phyloP scores from a whole-genome alignment of 2,888 invertebrate genomes.

The Apoda limacodes region DNA sequence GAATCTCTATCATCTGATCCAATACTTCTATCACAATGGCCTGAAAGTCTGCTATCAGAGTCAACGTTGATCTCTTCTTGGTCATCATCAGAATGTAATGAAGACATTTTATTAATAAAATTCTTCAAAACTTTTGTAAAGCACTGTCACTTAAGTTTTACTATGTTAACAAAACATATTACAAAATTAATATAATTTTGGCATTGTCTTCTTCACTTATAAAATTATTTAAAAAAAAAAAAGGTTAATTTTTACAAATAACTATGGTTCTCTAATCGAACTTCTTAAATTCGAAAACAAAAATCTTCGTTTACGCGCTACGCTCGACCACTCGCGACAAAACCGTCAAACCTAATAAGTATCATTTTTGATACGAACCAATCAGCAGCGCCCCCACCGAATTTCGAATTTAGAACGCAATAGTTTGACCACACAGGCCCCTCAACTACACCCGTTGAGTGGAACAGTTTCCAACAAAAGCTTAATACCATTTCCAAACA shows the following conservation, averaged over 20 bases:
- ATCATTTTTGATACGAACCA: slow-evolving; percentile 51
- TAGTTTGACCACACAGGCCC: slow-evolving; percentile 66
- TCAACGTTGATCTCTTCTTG: slow-evolving; percentile 77
- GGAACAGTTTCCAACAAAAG: slow-evolving; percentile 69
- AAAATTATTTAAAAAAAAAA: no score
- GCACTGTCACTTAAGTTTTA: slow-evolving; percentile 38
- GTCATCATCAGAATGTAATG: slow-evolving; percentile 71
- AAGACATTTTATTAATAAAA: slow-evolving; percentile 46
- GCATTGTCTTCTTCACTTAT: slow-evolving; percentile 18
- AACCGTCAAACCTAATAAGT: slow-evolving; percentile 53
- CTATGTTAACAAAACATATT: slow-evolving; percentile 25
- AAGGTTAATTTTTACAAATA: no score
- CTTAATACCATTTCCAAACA: slow-evolving; percentile 70
- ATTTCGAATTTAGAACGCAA: slow-evolving; percentile 48
- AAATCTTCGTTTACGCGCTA: slow-evolving; percentile 40
- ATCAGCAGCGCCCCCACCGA: slow-evolving; percentile 58
- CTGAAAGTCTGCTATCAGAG: slow-evolving; percentile 73
- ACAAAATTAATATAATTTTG: slow-evolving; percentile 17
- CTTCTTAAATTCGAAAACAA: no score
- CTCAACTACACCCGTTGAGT: slow-evolving; percentile 67
- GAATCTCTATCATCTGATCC: slow-evolving; percentile 70
- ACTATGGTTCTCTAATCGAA: no score
- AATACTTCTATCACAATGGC: slow-evolving; percentile 57
- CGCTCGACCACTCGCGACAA: slow-evolving; percentile 54
- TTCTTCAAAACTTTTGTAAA: slow-evolving; percentile 19